phyloP scores from a whole-genome alignment of 2,113 vertebrate genomes.

The Python bivittatus region DNA sequence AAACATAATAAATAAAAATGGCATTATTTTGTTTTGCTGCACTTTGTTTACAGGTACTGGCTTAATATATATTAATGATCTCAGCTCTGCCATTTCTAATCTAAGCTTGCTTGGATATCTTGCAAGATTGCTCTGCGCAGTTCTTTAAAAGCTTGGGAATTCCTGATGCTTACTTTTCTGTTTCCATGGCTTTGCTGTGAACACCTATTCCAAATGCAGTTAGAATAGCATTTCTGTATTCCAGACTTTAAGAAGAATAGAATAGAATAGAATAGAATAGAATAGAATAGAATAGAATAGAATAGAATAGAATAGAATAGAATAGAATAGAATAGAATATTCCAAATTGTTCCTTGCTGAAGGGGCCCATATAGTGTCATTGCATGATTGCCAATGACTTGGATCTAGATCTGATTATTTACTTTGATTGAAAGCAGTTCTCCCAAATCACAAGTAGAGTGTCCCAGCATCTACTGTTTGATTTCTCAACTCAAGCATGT shows the following conservation, averaged over 20 bases:
- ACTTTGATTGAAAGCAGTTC: neutral
- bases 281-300: neutral
- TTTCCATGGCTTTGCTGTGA: conserved; percentile 59
- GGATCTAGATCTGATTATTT: neutral
- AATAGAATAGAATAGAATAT: neutral
- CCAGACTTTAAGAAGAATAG: conserved; percentile 17
- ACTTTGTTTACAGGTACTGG: neutral
- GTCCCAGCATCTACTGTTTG: neutral
- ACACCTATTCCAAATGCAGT: conserved; percentile 61
- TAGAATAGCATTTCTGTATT: conserved; percentile 50
- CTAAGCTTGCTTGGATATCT: neutral
- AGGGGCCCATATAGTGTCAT: neutral
- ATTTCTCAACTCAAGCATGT: neutral
- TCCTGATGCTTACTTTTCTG: conserved; percentile 42
- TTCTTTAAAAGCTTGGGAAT: conserved; percentile 52
- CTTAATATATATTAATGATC: neutral
- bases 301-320: neutral
- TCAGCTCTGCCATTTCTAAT: neutral
- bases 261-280: neutral
- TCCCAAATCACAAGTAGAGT: neutral
- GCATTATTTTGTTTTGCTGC: neutral
- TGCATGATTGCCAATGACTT: neutral
- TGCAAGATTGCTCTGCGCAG: conserved; percentile 32
- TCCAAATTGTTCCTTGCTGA: neutral
- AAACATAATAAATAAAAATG: neutral